A percentile compares a stretch with the other conserved stretches of the same genome.
These are phyloP conservation scores for Heteronetta atricapilla DNA, from an alignment of 2,113 vertebrate genomes.

Conservation along the genomic window DNA sequence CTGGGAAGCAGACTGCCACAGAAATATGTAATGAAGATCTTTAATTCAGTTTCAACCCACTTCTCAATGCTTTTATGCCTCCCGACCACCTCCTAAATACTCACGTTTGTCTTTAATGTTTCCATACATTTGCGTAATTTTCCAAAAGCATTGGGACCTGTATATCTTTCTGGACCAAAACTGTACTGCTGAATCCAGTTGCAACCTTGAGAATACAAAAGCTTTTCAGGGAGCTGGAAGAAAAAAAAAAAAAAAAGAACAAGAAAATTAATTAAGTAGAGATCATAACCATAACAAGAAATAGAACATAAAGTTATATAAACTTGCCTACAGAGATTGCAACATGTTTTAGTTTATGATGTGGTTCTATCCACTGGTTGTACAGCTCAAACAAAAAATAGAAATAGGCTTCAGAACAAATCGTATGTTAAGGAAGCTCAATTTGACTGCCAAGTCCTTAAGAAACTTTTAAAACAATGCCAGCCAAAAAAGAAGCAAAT, in stretches of 20 bases:
- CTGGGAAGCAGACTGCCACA: neutral
- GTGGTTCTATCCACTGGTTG: neutral
- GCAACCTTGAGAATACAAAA: conserved; percentile 85
- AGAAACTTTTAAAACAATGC: neutral
- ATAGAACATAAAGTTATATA: neutral
- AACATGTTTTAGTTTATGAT: neutral
- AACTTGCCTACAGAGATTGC: neutral
- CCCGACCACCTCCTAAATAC: neutral
- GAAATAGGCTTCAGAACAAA: neutral
- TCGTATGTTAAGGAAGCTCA: neutral
- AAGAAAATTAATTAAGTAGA: neutral
- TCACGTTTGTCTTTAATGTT: conserved; percentile 77
- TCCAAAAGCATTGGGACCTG: conserved; percentile 78
- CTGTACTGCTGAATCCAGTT: conserved; percentile 87
- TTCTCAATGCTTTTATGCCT: neutral
- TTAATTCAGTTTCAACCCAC: neutral
- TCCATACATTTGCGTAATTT: conserved; percentile 84
- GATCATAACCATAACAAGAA: conserved; percentile 10
- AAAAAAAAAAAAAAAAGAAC: conserved; percentile 18
- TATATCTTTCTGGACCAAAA: conserved; percentile 83
- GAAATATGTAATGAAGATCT: neutral
- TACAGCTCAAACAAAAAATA: neutral
- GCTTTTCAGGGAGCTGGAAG: conserved; percentile 81
- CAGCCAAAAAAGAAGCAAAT: neutral
- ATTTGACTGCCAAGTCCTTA: neutral